Evolutionary conservation across 2,888 invertebrate genomes (phyloP).

Genomic region (Branchinecta sandiegonensis): DNA sequence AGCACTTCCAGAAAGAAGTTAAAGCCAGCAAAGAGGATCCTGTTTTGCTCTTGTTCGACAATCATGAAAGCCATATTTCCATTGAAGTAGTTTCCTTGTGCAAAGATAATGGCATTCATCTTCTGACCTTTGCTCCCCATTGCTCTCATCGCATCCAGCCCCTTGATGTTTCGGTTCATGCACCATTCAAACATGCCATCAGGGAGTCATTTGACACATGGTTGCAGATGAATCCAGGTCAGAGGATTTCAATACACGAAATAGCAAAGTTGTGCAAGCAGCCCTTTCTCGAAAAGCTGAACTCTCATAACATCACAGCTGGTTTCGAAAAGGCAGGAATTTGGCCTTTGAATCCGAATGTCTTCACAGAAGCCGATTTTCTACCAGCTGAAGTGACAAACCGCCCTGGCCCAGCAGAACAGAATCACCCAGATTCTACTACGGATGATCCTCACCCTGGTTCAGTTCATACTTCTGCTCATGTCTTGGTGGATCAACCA

Average conservation of each 20-base stretch:
- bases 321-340: slow-evolving; percentile 27
- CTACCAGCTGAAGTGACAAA: slow-evolving; percentile 25
- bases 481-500: neutral
- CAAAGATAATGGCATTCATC: slow-evolving; percentile 32
- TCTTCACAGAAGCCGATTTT: slow-evolving; percentile 28
- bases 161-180: slow-evolving; percentile 33
- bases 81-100: slow-evolving; percentile 29
- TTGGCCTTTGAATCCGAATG: slow-evolving; percentile 27
- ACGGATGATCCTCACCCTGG: slow-evolving; percentile 18
- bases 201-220: slow-evolving; percentile 30
- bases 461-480: slow-evolving; percentile 10
- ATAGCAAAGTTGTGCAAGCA: slow-evolving; percentile 28
- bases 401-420: slow-evolving; percentile 20
- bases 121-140: slow-evolving; percentile 35
- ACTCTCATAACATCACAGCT: slow-evolving; percentile 27
- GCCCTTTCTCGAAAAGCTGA: slow-evolving; percentile 25
- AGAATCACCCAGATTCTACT: slow-evolving; percentile 21
- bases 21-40: slow-evolving; percentile 27
- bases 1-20: slow-evolving; percentile 30
- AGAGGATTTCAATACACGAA: slow-evolving; percentile 32
- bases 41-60: slow-evolving; percentile 30
- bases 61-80: slow-evolving; percentile 30
- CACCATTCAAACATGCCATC: slow-evolving; percentile 33
- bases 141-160: slow-evolving; percentile 35
- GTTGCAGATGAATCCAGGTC: slow-evolving; percentile 30